Conservation (phyloP, 2,797 vertebrate species). For the Hipposideros larvatus region DNA sequence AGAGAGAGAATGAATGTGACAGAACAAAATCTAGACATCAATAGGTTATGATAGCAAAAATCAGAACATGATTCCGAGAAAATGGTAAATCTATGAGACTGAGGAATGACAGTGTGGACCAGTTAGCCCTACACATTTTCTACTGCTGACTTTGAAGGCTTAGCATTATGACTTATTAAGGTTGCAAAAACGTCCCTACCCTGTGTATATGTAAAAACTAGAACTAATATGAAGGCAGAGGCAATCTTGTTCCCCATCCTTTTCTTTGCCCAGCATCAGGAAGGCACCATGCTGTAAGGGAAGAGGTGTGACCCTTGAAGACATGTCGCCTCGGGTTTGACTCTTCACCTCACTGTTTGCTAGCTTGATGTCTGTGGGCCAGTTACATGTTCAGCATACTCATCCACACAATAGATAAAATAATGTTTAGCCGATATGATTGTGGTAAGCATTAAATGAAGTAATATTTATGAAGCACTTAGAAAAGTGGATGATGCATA, state of each 20-base stretch:
- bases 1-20: neutral
- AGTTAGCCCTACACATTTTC: neutral
- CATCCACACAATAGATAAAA: neutral
- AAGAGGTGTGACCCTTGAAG: neutral
- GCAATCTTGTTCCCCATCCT: neutral
- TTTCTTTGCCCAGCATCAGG: neutral
- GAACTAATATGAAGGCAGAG: neutral
- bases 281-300: neutral
- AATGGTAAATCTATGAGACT: neutral
- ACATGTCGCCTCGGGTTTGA: neutral
- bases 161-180: neutral
- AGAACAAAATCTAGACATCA: neutral
- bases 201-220: neutral
- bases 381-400: neutral
- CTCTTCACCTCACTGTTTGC: neutral
- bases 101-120: neutral
- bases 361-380: neutral
- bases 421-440: neutral
- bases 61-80: neutral
- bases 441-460: neutral
- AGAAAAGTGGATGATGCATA: neutral
- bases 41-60: neutral
- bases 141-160: neutral
- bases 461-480: neutral
- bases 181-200: neutral